Evolutionary conservation across 2,888 invertebrate genomes (phyloP), one percentile per base, ranked within the genome.

Genomic region (Zaprionus obscuricornis): DNA sequence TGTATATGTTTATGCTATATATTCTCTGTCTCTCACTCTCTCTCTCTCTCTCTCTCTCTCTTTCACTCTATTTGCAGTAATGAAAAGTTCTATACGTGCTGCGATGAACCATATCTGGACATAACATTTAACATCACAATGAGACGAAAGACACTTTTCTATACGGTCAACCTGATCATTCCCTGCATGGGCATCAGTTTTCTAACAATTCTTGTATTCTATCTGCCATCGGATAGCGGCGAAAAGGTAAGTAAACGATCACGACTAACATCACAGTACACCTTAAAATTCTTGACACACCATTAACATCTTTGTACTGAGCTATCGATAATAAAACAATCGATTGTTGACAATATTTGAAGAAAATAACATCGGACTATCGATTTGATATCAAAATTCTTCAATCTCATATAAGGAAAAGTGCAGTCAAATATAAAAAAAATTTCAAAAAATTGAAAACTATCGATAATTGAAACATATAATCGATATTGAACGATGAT

Each of bases 101-200:
- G 98, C 91, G 96, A 97, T 89, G 97, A 98, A 91, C 98, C 98
- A 60, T 98, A 97, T 91, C 92, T 97, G 91, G 98, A 96, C 91
- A 93, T 98, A 90, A 98, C 98, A 66, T 99, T 98, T 93, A 98
- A 98, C 92, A 98, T 99, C 88, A 98, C 98, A 73, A 96, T 98
- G 95, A 93, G 97, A 85, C 93, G 98, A 82, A 98, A 98, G 92
- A 97, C 98, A 47, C 93, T 98, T 79, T 98, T 98, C 93, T 98
- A 98, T 92, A 98, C 97, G 33, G 97, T 98, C 85, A 98, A 98
- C 92, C 94, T 98, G 88, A 97, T 98, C 91, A 97, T 98, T 89
- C 98, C 97, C 67, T 98, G 98, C 91, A 97, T 98, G 94, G 97
- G 97, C 75, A 98, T 98, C 91, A 97, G 97, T 81, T 97, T 97